A percentile compares a stretch with the other conserved stretches of the same genome.
These are phyloP conservation scores for Heliothis virescens DNA, from an alignment of 1,140 invertebrate species.

Conservation along the genomic window DNA sequence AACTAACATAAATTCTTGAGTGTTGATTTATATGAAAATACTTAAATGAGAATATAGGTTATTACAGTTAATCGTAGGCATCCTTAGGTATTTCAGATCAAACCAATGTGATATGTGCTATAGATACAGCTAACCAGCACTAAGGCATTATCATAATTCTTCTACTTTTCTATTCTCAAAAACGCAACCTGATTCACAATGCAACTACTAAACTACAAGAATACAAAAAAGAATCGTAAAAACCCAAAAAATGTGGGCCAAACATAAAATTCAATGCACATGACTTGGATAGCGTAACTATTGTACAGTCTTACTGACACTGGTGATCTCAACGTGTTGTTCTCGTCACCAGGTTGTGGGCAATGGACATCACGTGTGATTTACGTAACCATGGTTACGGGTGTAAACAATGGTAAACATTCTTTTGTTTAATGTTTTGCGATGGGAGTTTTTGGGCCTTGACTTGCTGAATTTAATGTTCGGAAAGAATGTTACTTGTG, in stretches of 20 bases:
- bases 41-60: too few relatives aligned
- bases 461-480: background rate
- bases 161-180: too few relatives aligned
- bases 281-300: conserved; percentile 6
- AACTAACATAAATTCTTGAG: too few relatives aligned
- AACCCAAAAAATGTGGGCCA: conserved; percentile 18
- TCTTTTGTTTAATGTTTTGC: background rate
- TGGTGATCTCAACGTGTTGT: conserved; percentile 26
- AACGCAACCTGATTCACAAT: background rate
- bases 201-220: background rate
- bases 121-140: too few relatives aligned
- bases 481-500: too few relatives aligned
- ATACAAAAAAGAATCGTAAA: conserved; percentile 20
- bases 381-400: conserved; percentile 25
- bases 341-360: background rate
- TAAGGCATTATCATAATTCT: too few relatives aligned
- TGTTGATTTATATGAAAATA: too few relatives aligned
- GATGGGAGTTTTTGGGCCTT: conserved; percentile 10
- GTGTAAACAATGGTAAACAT: background rate
- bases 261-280: conserved; percentile 19
- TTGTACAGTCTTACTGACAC: conserved; percentile 24
- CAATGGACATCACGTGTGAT: background rate
- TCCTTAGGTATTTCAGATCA: too few relatives aligned
- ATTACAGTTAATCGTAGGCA: too few relatives aligned
- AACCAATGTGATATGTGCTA: too few relatives aligned